Evolutionary conservation across 2,888 invertebrate species (phyloP).

Genomic region (Invenusta paracnida): DNA sequence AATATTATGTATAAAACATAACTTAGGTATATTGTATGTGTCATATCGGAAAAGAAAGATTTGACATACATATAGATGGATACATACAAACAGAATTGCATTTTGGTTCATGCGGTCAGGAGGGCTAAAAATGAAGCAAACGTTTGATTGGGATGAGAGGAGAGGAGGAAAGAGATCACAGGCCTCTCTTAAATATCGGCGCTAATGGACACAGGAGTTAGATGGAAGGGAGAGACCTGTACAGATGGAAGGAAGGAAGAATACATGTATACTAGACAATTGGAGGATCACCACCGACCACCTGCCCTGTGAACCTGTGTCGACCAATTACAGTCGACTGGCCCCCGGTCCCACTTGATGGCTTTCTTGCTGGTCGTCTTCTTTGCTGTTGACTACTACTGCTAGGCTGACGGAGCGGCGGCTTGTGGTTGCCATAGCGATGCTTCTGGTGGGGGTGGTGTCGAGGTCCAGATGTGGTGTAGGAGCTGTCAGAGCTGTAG

Average conservation of each 20-base stretch:
- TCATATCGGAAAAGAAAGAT: too few relatives aligned
- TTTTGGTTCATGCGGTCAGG: too few relatives aligned
- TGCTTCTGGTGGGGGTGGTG: background rate
- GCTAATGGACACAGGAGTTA: too few relatives aligned
- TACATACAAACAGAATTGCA: too few relatives aligned
- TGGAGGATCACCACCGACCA: background rate
- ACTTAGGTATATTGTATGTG: too few relatives aligned
- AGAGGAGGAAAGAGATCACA: background rate
- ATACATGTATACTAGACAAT: background rate
- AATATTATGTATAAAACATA: too few relatives aligned
- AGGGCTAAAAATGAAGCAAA: too few relatives aligned
- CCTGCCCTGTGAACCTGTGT: background rate
- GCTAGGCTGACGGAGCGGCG: background rate
- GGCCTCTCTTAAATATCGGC: too few relatives aligned
- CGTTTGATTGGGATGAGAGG: background rate
- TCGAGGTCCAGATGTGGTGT: background rate
- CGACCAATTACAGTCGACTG: background rate
- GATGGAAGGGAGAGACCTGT: too few relatives aligned
- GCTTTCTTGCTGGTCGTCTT: background rate
- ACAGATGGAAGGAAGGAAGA: too few relatives aligned
- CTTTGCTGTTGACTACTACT: background rate
- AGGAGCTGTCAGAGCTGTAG: background rate
- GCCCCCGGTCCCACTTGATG: too few relatives aligned
- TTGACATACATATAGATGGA: too few relatives aligned
- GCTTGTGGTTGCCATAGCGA: background rate